These are phyloP conservation scores for Porites cylindrica DNA, from an alignment of 92 coral and sea anemone genomes.

Conservation along the genomic window DNA sequence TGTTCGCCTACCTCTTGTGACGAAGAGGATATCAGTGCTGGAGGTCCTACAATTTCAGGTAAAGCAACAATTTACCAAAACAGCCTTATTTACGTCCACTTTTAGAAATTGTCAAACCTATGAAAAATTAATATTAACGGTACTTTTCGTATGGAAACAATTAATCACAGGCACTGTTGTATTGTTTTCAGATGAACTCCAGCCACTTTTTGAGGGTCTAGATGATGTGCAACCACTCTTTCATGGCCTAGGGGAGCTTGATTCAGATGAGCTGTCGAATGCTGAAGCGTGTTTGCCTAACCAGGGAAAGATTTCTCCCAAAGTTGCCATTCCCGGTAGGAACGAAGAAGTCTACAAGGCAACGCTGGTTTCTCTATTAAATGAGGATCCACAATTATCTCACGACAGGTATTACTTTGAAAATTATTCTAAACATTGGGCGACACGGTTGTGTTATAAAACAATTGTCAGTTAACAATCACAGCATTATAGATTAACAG, in stretches of 20 bases:
- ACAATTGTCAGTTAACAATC: background rate
- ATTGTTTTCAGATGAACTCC: background rate
- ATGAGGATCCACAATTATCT: slow-evolving; percentile 17
- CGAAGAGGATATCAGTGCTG: slow-evolving; percentile 19
- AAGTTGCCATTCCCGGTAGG: background rate
- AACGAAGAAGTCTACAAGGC: background rate
- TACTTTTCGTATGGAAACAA: background rate
- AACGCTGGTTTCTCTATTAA: slow-evolving; percentile 5
- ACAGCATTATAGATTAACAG: too few relatives aligned
- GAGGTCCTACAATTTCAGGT: slow-evolving; percentile 30
- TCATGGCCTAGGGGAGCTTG: background rate
- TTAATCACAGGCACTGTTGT: background rate
- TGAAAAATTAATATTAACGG: background rate
- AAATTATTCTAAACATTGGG: background rate
- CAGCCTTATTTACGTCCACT: background rate
- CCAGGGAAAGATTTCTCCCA: background rate
- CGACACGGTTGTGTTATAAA: background rate
- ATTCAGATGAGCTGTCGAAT: background rate
- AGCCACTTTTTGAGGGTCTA: slow-evolving; percentile 2
- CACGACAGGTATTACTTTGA: slow-evolving; percentile 6
- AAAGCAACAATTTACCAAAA: background rate
- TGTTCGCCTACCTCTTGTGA: slow-evolving; percentile 10
- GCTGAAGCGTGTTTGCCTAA: background rate
- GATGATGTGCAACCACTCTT: background rate
- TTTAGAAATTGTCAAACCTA: background rate